Percentiles rank a stretch among this genome's conserved stretches.
Evolutionary conservation across 2,888 invertebrate species (phyloP).

Genomic region (Anorthoa munda): DNA sequence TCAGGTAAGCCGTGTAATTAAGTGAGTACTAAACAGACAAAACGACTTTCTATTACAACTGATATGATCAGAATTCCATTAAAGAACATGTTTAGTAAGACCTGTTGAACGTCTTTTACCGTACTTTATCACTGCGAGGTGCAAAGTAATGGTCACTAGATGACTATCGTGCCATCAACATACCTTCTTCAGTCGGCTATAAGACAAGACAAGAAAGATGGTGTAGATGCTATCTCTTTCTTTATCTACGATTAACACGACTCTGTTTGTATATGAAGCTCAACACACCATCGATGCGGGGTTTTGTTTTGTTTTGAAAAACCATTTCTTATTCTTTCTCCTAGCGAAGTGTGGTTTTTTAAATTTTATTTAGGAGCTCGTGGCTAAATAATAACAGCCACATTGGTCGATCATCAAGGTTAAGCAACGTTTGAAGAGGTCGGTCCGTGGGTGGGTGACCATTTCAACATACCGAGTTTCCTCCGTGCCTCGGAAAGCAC

Average conservation of each 20-base stretch:
- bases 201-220: conserved; percentile 35
- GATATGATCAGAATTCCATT: conserved; percentile 42
- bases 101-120: conserved; percentile 47
- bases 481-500: too few relatives aligned
- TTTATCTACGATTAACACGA: neutral
- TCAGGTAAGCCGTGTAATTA: neutral
- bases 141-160: conserved; percentile 47
- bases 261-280: neutral
- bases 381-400: too few relatives aligned
- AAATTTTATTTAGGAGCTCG: too few relatives aligned
- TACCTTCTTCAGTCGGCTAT: conserved; percentile 15
- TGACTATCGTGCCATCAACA: conserved; percentile 37
- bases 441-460: too few relatives aligned
- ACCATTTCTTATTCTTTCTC: neutral
- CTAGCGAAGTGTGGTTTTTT: too few relatives aligned
- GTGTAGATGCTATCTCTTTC: conserved; percentile 10
- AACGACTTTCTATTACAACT: neutral
- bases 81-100: conserved; percentile 3
- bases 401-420: too few relatives aligned
- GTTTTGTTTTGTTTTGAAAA: neutral
- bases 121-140: conserved; percentile 37
- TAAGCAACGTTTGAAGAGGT: too few relatives aligned
- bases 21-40: neutral
- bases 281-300: neutral
- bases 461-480: too few relatives aligned